A percentile compares a stretch with the other conserved stretches of the same genome.
Evolutionary conservation across 2,797 vertebrate genomes (phyloP).

Genomic region (Pyrrhura leucotis): DNA sequence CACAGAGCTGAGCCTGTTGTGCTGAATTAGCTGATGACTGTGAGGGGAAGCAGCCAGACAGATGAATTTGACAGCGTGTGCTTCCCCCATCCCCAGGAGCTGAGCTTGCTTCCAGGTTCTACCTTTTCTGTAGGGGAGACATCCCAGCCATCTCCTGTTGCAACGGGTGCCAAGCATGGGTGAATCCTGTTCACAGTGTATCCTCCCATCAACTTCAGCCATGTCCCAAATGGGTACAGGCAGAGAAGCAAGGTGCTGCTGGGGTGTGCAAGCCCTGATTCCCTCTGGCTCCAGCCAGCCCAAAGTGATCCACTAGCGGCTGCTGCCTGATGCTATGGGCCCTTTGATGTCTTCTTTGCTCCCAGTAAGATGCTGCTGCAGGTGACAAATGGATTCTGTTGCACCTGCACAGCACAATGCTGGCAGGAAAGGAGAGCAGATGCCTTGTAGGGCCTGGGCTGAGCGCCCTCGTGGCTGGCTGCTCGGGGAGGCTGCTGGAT

Average conservation of each 20-base stretch:
- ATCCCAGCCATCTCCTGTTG: not conserved
- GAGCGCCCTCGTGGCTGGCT: not conserved
- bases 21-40: not conserved
- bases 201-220: not conserved
- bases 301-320: accelerated
- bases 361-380: not conserved
- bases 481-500: not conserved
- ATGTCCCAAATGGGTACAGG: accelerated
- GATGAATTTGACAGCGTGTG: not conserved
- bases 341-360: not conserved
- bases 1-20: accelerated
- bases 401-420: not conserved
- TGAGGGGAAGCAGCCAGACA: not conserved
- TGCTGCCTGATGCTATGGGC: not conserved
- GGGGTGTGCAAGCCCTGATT: not conserved
- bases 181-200: not conserved
- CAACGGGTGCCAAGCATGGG: not conserved
- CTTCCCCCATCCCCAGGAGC: not conserved
- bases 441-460: not conserved
- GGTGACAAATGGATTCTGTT: not conserved
- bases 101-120: not conserved
- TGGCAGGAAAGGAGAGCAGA: not conserved
- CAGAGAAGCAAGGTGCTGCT: not conserved
- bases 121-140: not conserved
- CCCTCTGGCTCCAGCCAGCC: not conserved